These are phyloP conservation scores for Antheraea mylitta DNA, from an alignment of 1,140 invertebrate genomes.

Conservation along the genomic window DNA sequence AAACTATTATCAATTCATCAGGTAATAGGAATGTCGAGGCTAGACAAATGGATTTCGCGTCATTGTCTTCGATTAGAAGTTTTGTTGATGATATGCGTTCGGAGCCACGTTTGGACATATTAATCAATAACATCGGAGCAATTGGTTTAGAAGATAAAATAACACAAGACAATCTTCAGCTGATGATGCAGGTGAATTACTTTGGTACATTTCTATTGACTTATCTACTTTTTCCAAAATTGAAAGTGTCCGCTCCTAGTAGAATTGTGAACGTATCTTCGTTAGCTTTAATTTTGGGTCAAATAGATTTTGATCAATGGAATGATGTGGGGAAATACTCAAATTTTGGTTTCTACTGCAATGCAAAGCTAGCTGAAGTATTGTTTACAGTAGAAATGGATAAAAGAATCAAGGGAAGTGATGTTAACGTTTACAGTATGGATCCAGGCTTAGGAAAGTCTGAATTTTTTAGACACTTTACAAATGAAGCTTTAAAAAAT, in stretches of 20 bases:
- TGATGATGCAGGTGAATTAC: constrained; percentile 83
- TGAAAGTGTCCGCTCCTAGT: constrained; percentile 79
- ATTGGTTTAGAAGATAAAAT: constrained; percentile 66
- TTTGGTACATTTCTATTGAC: constrained; percentile 88
- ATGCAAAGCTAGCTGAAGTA: constrained; percentile 83
- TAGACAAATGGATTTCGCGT: constrained; percentile 54
- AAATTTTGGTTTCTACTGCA: constrained; percentile 76
- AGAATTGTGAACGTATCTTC: constrained; percentile 87
- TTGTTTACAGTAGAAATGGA: constrained; percentile 83
- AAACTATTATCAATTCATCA: constrained; percentile 49
- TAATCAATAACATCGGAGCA: constrained; percentile 88
- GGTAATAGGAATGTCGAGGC: constrained; percentile 51
- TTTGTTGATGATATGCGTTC: constrained; percentile 54
- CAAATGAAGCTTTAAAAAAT: constrained; percentile 67
- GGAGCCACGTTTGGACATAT: constrained; percentile 81
- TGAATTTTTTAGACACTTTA: constrained; percentile 83
- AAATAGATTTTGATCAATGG: constrained; percentile 83
- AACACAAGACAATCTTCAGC: constrained; percentile 84
- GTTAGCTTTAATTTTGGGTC: constrained; percentile 79
- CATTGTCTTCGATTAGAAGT: constrained; percentile 59
- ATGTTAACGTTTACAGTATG: constrained; percentile 79
- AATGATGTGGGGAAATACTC: constrained; percentile 71
- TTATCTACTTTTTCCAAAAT: constrained; percentile 82
- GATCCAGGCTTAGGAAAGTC: constrained; percentile 89
- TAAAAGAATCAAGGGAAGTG: constrained; percentile 77